Base-by-base conservation (phyloP, 2,888 invertebrate genomes). In the Metalampra italica region DNA sequence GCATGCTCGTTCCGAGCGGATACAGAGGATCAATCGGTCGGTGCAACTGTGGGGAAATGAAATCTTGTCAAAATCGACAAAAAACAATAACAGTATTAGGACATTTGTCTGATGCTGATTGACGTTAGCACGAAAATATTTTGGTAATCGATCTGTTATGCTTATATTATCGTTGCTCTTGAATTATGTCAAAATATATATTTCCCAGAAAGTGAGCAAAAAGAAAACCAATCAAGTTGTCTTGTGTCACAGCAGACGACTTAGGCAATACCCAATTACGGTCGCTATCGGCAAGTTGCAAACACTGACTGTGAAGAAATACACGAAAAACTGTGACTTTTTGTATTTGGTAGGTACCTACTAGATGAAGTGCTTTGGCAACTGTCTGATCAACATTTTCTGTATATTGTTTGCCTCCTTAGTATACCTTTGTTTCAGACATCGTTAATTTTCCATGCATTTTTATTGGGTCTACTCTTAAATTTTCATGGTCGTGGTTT, bases 241-340 rank as follows among this genome's bases (percentile, higher is more conserved):
- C 59, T 62, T 60, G 61, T 59, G 55, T 36, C 52, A 22, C 22
- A 22, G 22, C 5, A 47, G 36, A 14, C 56, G 36, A n/a, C 46
- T 72, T 73, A 55, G 47, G 68, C 59, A 74, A 73, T 47, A 47
- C 45, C 59, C 62, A 52, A 75, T 74, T 75, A 68, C 59, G 48
- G 52, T 70, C 68, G 65, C 58, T 54, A 32, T 53, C 55, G 54
- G 54, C 64, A 66, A 66, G 66, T 73, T 71, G 66, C 69, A 59
- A 62, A 60, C 36, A 56, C 13, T 57, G 48, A 50, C 52, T 54
- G 54, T 70, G 63, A 61, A 55, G 68, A 69, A 74, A 70, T 34
- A 7, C 44, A 45, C 42, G 34, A 42, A 46, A 51, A 52, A 45
- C 40, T 46, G 34, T 46, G 34, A 36, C 41, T 44, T 46, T 41